These are phyloP conservation scores for Varroa destructor DNA, from an alignment of 1,140 invertebrate genomes.

Conservation along the genomic window DNA sequence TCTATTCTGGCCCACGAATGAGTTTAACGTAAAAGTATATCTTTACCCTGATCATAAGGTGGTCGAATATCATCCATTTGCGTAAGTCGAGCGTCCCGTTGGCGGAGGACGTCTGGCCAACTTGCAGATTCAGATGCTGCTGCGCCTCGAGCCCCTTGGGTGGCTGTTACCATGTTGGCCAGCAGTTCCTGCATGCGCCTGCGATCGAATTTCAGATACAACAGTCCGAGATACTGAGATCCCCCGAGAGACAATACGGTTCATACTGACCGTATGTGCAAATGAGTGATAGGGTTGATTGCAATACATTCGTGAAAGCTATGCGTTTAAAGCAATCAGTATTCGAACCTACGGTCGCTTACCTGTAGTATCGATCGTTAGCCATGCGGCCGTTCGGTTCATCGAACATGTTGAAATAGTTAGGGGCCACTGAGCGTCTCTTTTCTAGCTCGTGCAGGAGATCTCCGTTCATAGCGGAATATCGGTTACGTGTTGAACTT, in stretches of 20 bases:
- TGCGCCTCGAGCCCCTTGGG: not conserved
- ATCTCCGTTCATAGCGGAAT: not conserved
- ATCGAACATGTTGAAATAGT: not conserved
- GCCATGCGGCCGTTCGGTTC: not conserved
- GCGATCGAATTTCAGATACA: not conserved
- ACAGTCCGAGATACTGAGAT: not conserved
- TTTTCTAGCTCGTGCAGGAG: conserved; percentile 1
- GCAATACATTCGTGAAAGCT: not conserved
- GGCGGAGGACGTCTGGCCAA: conserved; percentile 5
- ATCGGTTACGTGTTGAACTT: not conserved
- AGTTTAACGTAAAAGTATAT: not conserved
- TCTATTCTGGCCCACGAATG: not conserved
- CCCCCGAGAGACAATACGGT: not conserved
- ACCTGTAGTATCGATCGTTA: conserved; percentile 4
- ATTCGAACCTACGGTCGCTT: not conserved
- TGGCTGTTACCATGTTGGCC: not conserved
- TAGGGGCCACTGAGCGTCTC: not conserved
- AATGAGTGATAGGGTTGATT: not conserved
- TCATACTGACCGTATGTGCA: not conserved
- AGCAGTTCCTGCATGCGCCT: conserved; percentile 10
- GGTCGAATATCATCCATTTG: not conserved
- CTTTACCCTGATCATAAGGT: conserved; percentile 21
- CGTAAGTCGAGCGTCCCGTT: not conserved
- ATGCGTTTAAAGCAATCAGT: not conserved
- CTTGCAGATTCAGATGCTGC: not conserved